Evolutionary conservation across 2,888 invertebrate genomes (phyloP).

Genomic region (Sminthurides aquaticus): DNA sequence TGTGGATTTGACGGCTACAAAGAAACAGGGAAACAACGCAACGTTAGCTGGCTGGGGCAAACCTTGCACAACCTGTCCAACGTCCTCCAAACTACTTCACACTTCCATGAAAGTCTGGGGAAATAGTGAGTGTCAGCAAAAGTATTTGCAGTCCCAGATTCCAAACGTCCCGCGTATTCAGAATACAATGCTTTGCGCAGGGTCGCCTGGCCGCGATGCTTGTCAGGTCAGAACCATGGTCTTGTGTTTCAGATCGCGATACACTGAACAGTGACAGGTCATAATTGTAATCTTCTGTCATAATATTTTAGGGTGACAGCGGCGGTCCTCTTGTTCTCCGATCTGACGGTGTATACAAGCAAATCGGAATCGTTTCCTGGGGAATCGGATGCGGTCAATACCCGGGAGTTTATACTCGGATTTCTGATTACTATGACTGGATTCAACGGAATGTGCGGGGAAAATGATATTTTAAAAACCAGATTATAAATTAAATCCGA

Average conservation of each 20-base stretch:
- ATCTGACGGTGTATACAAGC: slow-evolving; percentile 2
- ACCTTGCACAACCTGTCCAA: slow-evolving; percentile 7
- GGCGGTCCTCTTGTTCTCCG: slow-evolving; percentile 5
- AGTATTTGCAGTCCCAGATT: slow-evolving; percentile 7
- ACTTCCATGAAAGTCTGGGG: slow-evolving; percentile 74
- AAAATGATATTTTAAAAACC: too few species aligned
- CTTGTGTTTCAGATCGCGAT: too few species aligned
- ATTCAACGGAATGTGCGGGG: slow-evolving; percentile 9
- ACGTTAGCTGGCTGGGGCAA: slow-evolving; percentile 88
- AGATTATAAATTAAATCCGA: too few species aligned
- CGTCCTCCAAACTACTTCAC: slow-evolving; percentile 47
- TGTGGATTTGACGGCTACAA: not conserved
- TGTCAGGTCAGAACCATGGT: slow-evolving; percentile 64
- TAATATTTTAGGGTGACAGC: not conserved
- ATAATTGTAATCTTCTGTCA: too few species aligned
- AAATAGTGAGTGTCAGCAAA: slow-evolving; percentile 62
- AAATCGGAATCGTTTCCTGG: slow-evolving; percentile 24
- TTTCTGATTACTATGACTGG: slow-evolving; percentile 12
- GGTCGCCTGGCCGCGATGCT: slow-evolving; percentile 72
- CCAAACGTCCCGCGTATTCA: slow-evolving; percentile 25
- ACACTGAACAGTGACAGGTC: too few species aligned
- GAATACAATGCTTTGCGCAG: slow-evolving; percentile 69
- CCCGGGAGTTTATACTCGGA: slow-evolving; percentile 7
- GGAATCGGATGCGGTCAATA: slow-evolving; percentile 7
- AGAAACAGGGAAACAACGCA: slow-evolving; percentile 49